Conservation (phyloP, 2,797 vertebrate species). For the Macroramphosus scolopax region DNA sequence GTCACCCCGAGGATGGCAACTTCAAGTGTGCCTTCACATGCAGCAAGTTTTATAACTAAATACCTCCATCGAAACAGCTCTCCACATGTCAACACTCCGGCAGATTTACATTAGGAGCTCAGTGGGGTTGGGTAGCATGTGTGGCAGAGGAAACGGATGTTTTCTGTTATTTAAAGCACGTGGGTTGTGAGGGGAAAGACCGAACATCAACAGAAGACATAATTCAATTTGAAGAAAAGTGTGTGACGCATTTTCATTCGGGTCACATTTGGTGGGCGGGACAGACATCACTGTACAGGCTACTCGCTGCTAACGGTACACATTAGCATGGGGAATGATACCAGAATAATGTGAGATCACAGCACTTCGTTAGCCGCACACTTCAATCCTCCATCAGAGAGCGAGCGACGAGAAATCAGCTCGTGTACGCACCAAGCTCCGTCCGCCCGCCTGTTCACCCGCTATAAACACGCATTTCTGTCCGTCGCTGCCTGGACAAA, state of each 20-base stretch:
- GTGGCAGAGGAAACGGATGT: too few relatives aligned
- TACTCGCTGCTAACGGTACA: constrained; percentile 41
- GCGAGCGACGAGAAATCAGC: constrained; percentile 9
- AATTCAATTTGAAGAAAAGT: constrained; percentile 40
- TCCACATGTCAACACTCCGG: background rate
- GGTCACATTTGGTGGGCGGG: constrained; percentile 67
- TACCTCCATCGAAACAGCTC: background rate
- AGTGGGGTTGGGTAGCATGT: background rate
- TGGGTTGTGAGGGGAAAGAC: too few relatives aligned
- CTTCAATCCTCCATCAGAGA: background rate
- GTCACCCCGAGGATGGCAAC: constrained; percentile 36
- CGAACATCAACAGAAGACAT: background rate
- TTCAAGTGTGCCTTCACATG: background rate
- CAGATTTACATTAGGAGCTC: too few relatives aligned
- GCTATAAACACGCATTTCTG: constrained; percentile 45
- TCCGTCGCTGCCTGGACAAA: constrained; percentile 8
- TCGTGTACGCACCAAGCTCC: constrained; percentile 33
- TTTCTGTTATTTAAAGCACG: too few relatives aligned
- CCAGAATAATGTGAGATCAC: too few relatives aligned
- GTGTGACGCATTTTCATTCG: constrained; percentile 70
- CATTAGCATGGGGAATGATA: too few relatives aligned
- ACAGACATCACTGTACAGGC: constrained; percentile 30
- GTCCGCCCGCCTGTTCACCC: constrained; percentile 23
- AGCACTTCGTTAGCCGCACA: too few relatives aligned
- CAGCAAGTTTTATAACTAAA: constrained; percentile 8